These are phyloP conservation scores for Scytalopus superciliaris DNA, from an alignment of 2,113 vertebrate species.

Conservation along the genomic window DNA sequence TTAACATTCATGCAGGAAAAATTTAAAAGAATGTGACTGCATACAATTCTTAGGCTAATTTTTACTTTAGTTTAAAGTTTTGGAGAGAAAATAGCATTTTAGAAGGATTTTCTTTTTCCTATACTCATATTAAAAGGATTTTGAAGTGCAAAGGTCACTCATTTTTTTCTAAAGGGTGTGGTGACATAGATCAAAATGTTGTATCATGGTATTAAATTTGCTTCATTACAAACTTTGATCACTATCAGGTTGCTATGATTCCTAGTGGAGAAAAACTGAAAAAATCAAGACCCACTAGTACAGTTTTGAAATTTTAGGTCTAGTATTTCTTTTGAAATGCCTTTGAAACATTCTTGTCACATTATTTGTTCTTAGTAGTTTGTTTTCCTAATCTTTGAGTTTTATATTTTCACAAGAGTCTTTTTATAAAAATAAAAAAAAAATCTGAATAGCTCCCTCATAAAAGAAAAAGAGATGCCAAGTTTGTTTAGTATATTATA, in stretches of 20 bases:
- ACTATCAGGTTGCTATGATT: background rate
- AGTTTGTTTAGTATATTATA: background rate
- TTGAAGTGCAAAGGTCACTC: background rate
- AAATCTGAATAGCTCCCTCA: background rate
- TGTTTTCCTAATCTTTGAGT: background rate
- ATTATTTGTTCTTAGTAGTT: background rate
- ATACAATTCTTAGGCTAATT: background rate
- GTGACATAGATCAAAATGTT: background rate
- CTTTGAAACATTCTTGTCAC: slow-evolving; percentile 17
- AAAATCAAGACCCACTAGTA: background rate
- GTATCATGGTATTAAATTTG: background rate
- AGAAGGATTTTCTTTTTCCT: background rate
- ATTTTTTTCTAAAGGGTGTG: background rate
- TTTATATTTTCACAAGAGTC: background rate
- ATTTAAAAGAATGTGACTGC: background rate
- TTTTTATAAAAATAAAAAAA: background rate
- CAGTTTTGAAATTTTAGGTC: background rate
- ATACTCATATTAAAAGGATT: background rate
- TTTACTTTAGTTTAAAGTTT: background rate
- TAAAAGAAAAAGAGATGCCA: background rate
- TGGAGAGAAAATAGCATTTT: background rate
- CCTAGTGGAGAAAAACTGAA: background rate
- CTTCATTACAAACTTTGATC: slow-evolving; percentile 7
- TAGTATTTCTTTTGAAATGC: slow-evolving; percentile 7
- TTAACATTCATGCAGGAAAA: background rate